Conservation (phyloP, 1,140 invertebrate species). For the Anthonomus grandis region DNA sequence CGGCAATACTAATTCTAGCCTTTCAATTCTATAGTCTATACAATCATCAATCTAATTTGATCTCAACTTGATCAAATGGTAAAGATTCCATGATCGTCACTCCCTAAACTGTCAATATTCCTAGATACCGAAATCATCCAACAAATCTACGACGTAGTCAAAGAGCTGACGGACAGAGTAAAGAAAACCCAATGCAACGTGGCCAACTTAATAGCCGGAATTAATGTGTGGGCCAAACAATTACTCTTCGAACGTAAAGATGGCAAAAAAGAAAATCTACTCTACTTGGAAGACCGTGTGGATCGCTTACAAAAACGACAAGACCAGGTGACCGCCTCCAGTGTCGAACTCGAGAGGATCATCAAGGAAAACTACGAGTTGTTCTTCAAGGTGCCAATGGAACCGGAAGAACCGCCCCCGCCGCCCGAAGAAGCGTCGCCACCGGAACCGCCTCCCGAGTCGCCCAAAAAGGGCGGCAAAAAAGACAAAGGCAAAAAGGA, state of each 20-base stretch:
- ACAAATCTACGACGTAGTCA: constrained; percentile 44
- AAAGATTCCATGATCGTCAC: no score
- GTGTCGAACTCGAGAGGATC: constrained; percentile 55
- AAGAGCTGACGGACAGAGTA: constrained; percentile 62
- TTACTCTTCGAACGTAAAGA: constrained; percentile 68
- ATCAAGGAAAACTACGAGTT: constrained; percentile 64
- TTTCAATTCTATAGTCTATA: no score
- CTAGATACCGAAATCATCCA: constrained; percentile 37
- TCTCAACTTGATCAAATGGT: no score
- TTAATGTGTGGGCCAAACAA: constrained; percentile 64
- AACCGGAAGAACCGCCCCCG: constrained; percentile 1
- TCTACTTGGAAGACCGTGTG: constrained; percentile 58
- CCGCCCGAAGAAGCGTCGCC: constrained; percentile 8
- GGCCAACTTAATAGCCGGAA: constrained; percentile 57
- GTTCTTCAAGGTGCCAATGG: constrained; percentile 51
- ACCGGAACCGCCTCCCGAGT: constrained; percentile 11
- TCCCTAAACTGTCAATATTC: no score
- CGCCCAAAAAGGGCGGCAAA: constrained; percentile 1
- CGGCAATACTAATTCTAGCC: no score
- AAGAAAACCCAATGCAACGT: constrained; percentile 63
- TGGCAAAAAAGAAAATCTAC: constrained; percentile 57
- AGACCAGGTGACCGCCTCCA: constrained; percentile 55
- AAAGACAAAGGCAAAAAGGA: background rate
- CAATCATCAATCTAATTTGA: no score
- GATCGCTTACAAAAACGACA: constrained; percentile 56